Evolutionary conservation across 2,113 vertebrate species (phyloP).

Genomic region (Galemys pyrenaicus): DNA sequence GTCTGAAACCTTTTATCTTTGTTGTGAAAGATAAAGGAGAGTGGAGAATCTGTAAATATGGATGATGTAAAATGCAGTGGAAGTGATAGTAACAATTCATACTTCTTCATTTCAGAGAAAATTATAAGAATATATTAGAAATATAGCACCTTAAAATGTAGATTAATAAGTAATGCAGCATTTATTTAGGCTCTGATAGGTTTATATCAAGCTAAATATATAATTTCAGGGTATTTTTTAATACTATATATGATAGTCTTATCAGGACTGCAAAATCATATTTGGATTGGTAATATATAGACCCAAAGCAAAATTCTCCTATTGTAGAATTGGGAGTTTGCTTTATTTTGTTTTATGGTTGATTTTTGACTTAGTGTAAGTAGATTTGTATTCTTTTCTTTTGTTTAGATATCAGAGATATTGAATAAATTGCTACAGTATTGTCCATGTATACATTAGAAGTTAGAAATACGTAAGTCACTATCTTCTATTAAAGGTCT

Average conservation of each 20-base stretch:
- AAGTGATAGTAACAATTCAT: constrained; percentile 8
- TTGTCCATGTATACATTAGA: not conserved
- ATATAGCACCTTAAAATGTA: constrained; percentile 50
- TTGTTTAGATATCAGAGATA: not conserved
- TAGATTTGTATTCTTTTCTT: constrained; percentile 15
- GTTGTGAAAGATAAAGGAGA: constrained; percentile 72
- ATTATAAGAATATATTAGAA: constrained; percentile 40
- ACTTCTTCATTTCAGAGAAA: constrained; percentile 52
- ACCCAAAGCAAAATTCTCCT: not conserved
- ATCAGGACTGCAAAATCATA: not conserved
- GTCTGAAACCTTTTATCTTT: constrained; percentile 76
- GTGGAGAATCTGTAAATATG: constrained; percentile 61
- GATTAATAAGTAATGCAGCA: not conserved
- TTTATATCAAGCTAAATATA: constrained; percentile 39
- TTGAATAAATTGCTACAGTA: not conserved
- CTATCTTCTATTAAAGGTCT: not conserved
- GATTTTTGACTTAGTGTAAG: not conserved
- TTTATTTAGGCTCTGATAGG: not conserved
- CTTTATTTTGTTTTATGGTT: not conserved
- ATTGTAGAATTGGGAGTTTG: not conserved
- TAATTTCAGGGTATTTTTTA: constrained; percentile 41
- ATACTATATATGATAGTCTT: not conserved
- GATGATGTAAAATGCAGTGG: constrained; percentile 35
- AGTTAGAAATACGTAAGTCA: constrained; percentile 32
- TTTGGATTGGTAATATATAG: not conserved